A percentile compares a stretch with the other conserved stretches of the same genome.
phyloP scores from a whole-genome alignment of 2,113 vertebrate genomes.

The Anser brachyrhynchus region DNA sequence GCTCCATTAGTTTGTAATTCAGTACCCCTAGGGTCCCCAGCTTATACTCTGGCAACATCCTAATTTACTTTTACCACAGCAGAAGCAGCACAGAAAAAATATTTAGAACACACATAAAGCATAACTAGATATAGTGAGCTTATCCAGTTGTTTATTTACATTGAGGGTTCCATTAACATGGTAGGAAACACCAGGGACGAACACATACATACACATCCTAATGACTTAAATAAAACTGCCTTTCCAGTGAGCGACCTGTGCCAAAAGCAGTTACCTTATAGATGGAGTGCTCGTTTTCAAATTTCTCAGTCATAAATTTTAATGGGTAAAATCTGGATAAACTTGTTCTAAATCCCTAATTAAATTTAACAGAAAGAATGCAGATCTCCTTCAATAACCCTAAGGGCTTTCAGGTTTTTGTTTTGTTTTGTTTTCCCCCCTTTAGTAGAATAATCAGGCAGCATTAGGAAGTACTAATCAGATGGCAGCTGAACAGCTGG shows the following conservation, averaged over 20 bases:
- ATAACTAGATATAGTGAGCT: neutral
- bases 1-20: neutral
- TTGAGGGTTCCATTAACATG: neutral
- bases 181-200: neutral
- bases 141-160: neutral
- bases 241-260: neutral
- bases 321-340: neutral
- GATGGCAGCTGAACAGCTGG: neutral
- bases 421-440: neutral
- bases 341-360: neutral
- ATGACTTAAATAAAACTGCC: neutral
- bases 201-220: neutral
- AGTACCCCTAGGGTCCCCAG: neutral
- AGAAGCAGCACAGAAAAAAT: neutral
- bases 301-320: neutral
- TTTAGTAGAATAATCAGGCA: neutral
- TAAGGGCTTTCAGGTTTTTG: neutral
- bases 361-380: neutral
- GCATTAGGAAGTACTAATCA: neutral
- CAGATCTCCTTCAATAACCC: neutral
- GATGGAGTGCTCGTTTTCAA: neutral
- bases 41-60: conserved; percentile 2
- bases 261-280: neutral
- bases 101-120: neutral
- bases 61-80: neutral